phyloP scores from a whole-genome alignment of 2,797 vertebrate species.

The Gambusia yucatana region DNA sequence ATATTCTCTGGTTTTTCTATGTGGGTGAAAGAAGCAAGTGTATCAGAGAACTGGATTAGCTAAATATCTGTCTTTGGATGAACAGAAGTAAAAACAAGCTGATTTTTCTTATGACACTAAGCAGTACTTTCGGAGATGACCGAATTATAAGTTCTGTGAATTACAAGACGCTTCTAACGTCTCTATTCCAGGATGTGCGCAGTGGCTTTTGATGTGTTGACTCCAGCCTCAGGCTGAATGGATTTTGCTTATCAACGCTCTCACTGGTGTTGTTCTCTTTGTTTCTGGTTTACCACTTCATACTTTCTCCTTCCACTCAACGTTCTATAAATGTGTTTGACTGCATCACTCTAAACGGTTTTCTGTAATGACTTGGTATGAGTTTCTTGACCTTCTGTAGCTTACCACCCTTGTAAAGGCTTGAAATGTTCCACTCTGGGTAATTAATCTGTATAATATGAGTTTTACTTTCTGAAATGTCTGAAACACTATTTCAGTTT shows the following conservation, averaged over 20 bases:
- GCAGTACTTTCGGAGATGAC: background rate
- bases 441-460: background rate
- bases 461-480: background rate
- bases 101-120: background rate
- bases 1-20: background rate
- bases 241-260: background rate
- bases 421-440: background rate
- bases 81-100: background rate
- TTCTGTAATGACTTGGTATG: background rate
- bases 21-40: background rate
- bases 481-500: conserved; percentile 15
- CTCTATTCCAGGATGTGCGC: background rate
- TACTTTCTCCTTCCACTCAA: background rate
- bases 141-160: background rate
- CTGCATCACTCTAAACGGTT: background rate
- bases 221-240: background rate
- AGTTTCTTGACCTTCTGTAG: background rate
- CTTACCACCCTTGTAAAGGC: background rate
- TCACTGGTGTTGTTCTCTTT: background rate
- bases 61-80: background rate
- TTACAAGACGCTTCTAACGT: background rate
- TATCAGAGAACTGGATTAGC: background rate
- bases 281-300: background rate
- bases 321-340: background rate
- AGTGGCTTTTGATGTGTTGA: background rate